phyloP scores from a whole-genome alignment of 2,888 invertebrate genomes.

The Dastarcus helophoroides region DNA sequence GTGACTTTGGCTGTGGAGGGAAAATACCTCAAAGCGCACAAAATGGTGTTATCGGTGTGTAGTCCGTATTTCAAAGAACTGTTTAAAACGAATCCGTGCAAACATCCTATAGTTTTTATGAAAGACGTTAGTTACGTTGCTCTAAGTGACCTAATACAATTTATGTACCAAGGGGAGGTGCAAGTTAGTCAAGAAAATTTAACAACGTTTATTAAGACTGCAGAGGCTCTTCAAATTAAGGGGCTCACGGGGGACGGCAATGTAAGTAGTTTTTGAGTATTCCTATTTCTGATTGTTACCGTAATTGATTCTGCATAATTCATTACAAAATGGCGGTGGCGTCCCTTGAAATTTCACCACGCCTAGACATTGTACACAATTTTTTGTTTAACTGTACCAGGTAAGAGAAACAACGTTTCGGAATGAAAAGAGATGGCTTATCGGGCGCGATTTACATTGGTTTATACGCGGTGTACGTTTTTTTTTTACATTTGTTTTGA shows the following conservation, averaged over 20 bases:
- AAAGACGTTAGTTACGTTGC: conserved; percentile 47
- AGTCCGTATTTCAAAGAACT: conserved; percentile 61
- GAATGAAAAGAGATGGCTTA: no score
- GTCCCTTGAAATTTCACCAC: no score
- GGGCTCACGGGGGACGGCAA: conserved; percentile 34
- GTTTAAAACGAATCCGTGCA: conserved; percentile 53
- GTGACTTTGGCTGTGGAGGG: conserved; percentile 41
- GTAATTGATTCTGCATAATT: no score
- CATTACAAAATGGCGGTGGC: no score
- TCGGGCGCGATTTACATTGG: no score
- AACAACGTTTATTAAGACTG: conserved; percentile 35
- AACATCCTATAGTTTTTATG: conserved; percentile 51
- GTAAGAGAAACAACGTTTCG: no score
- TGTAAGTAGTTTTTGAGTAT: conserved; percentile 23
- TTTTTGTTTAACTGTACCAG: no score
- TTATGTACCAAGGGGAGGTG: conserved; percentile 51
- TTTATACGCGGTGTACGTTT: no score
- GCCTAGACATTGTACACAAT: no score
- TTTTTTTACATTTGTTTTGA: no score
- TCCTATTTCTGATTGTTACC: conserved; percentile 1
- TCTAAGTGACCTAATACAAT: conserved; percentile 44
- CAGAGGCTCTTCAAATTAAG: conserved; percentile 36
- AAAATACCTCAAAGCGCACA: conserved; percentile 55
- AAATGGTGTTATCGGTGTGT: conserved; percentile 59
- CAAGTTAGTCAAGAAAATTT: conserved; percentile 35